Evolutionary conservation across 2,113 vertebrate genomes (phyloP).

Genomic region (Proterorhinus semilunaris): DNA sequence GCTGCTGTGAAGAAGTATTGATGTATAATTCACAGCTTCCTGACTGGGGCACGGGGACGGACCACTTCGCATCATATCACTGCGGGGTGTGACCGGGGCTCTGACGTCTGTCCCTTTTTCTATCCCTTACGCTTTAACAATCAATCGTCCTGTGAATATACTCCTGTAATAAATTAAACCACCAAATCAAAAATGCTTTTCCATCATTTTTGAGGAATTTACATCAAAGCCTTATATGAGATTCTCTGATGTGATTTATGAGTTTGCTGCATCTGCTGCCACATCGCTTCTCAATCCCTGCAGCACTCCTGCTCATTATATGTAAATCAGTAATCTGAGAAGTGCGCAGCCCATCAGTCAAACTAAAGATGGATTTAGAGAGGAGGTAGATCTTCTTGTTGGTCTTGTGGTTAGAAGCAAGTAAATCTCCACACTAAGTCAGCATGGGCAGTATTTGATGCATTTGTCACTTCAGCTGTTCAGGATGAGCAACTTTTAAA

Average conservation of each 20-base stretch:
- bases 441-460: conserved; percentile 12
- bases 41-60: conserved; percentile 45
- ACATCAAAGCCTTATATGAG: no score
- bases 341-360: neutral
- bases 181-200: neutral
- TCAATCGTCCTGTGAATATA: neutral
- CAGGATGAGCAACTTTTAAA: conserved; percentile 28
- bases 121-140: neutral
- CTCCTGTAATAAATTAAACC: neutral
- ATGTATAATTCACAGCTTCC: conserved; percentile 67
- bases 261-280: neutral
- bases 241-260: no score
- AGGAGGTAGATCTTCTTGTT: neutral
- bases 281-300: neutral
- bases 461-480: conserved; percentile 13
- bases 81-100: conserved; percentile 43
- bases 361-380: neutral
- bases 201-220: neutral
- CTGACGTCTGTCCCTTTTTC: conserved; percentile 16
- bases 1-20: conserved; percentile 47
- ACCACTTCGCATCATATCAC: conserved; percentile 58
- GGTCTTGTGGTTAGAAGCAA: neutral
- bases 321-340: neutral
- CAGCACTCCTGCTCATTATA: neutral
- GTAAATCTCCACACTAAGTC: neutral